Evolutionary conservation across 1,140 invertebrate species (phyloP).

Genomic region (Apis mellifera): DNA sequence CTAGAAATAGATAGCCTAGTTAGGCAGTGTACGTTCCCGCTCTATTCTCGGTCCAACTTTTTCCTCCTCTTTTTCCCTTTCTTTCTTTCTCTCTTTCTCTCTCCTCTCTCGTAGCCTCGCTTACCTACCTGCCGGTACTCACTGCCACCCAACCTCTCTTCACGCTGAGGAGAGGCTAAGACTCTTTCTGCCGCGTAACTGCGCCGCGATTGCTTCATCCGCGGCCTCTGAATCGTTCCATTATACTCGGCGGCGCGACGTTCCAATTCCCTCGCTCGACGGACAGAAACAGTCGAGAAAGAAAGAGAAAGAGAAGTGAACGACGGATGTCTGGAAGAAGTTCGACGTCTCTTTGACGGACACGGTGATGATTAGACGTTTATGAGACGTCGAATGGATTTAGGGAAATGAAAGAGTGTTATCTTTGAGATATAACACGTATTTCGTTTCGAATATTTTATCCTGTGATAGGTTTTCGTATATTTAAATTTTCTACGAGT

Average conservation of each 20-base stretch:
- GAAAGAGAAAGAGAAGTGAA: too few relatives aligned
- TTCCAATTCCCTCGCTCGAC: conserved; percentile 44
- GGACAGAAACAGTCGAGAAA: background rate
- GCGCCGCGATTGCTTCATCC: conserved; percentile 48
- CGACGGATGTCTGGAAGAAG: too few relatives aligned
- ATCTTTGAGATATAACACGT: too few relatives aligned
- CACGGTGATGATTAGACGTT: too few relatives aligned
- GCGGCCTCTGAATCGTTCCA: conserved; percentile 39
- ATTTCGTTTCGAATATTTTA: too few relatives aligned
- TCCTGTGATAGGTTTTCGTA: too few relatives aligned
- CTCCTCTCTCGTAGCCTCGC: conserved; percentile 5
- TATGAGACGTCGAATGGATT: too few relatives aligned
- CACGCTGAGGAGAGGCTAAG: background rate
- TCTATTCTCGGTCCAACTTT: conserved; percentile 63
- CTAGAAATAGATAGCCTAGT: conserved; percentile 69
- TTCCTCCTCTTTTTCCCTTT: background rate
- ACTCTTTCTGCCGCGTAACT: conserved; percentile 53
- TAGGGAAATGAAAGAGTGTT: too few relatives aligned
- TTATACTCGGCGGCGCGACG: conserved; percentile 36
- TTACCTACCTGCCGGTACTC: conserved; percentile 7
- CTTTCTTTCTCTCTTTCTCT: too few relatives aligned
- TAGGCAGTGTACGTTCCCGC: conserved; percentile 63
- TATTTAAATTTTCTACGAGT: too few relatives aligned
- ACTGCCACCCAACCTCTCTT: background rate
- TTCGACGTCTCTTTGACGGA: too few relatives aligned